Percentiles rank a stretch among this genome's conserved stretches.
Conservation (phyloP, 2,113 vertebrate genomes). For the Symphodus melops region DNA sequence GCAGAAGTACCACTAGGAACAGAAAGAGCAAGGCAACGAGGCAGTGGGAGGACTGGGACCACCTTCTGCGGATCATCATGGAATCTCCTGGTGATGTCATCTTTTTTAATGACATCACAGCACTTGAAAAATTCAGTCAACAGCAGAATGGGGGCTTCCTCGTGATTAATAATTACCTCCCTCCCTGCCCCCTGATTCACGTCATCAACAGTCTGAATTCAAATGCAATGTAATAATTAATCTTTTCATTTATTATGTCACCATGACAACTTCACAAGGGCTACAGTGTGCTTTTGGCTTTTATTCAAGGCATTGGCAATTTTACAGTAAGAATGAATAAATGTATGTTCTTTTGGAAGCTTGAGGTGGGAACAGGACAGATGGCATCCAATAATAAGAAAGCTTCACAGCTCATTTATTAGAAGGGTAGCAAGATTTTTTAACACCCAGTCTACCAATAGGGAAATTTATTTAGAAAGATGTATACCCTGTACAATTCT, state of each 20-base stretch:
- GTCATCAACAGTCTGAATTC: neutral
- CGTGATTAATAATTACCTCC: constrained; percentile 43
- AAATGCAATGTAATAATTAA: neutral
- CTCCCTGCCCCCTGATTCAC: constrained; percentile 7
- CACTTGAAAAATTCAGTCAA: constrained; percentile 6
- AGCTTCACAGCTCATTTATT: neutral
- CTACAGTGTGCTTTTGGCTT: neutral
- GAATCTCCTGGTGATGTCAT: constrained; percentile 62
- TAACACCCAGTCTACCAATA: neutral
- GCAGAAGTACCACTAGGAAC: constrained; percentile 13
- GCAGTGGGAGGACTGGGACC: constrained; percentile 32
- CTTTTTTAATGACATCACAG: constrained; percentile 46
- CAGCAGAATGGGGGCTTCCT: constrained; percentile 41
- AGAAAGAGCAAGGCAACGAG: neutral
- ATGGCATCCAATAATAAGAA: constrained; percentile 17
- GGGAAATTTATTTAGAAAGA: too few species aligned
- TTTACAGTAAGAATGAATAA: constrained; percentile 14
- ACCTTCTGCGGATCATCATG: constrained; percentile 24
- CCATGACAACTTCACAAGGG: constrained; percentile 20
- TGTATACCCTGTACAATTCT: too few species aligned
- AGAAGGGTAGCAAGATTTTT: neutral
- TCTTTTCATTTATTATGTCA: neutral
- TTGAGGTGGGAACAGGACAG: constrained; percentile 19
- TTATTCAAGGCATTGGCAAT: constrained; percentile 16
- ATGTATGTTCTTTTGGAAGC: constrained; percentile 10